Conservation (phyloP, 2,888 invertebrate genomes). For the Mythimna impura region DNA sequence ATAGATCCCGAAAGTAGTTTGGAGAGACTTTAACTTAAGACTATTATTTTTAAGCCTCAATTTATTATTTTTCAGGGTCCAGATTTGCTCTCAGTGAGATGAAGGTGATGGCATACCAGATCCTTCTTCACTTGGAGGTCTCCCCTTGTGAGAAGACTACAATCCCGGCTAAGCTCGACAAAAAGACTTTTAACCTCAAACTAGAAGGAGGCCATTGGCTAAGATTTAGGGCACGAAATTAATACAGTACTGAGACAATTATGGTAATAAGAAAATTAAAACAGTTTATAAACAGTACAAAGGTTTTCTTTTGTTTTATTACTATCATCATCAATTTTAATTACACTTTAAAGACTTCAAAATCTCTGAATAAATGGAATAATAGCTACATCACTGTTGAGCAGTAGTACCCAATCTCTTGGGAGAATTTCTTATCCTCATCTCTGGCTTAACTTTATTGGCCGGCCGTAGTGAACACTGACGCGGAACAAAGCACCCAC, state of each 20-base stretch:
- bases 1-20: background rate
- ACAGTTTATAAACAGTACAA: no score
- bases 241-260: background rate
- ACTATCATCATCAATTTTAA: no score
- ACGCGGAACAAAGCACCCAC: no score
- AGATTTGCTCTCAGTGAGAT: conserved; percentile 81
- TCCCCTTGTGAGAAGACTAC: conserved; percentile 72
- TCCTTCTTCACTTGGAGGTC: conserved; percentile 74
- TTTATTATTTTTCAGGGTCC: conserved; percentile 62
- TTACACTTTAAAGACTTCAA: no score
- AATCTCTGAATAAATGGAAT: no score
- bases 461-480: no score
- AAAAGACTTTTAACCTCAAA: conserved; percentile 66
- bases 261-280: background rate
- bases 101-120: conserved; percentile 78
- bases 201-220: conserved; percentile 79
- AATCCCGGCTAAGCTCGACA: conserved; percentile 68
- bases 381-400: no score
- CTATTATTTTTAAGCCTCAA: background rate
- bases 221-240: conserved; percentile 61
- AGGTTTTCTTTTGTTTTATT: no score
- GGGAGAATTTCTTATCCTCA: no score
- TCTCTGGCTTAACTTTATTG: no score
- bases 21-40: background rate
- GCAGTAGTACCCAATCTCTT: no score